Evolutionary conservation across 2,888 invertebrate species (phyloP).

Genomic region (Empis stercorea): DNA sequence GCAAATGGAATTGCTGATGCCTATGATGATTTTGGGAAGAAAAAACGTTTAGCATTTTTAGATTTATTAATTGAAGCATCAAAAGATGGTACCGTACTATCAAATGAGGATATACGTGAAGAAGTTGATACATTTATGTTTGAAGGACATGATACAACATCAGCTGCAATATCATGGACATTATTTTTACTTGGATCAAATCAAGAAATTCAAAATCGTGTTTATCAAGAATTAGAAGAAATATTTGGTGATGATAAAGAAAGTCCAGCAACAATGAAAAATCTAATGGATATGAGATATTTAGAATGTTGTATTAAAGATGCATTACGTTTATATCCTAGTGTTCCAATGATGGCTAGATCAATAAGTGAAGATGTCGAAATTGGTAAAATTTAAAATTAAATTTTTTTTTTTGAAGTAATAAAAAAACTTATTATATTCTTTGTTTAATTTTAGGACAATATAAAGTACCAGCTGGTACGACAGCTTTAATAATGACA

Average conservation of each 20-base stretch:
- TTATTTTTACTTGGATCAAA: slow-evolving; percentile 31
- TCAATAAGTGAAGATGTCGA: slow-evolving; percentile 41
- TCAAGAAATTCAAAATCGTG: slow-evolving; percentile 35
- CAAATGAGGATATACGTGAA: slow-evolving; percentile 41
- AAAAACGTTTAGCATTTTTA: slow-evolving; percentile 44
- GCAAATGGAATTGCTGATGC: slow-evolving; percentile 21
- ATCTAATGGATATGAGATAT: slow-evolving; percentile 50
- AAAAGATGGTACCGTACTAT: slow-evolving; percentile 36
- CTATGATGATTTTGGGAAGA: slow-evolving; percentile 34
- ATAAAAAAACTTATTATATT: neutral
- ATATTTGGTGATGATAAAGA: slow-evolving; percentile 37
- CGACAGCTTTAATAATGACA: slow-evolving; percentile 45
- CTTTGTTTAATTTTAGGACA: slow-evolving; percentile 20
- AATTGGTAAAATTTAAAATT: slow-evolving; percentile 37
- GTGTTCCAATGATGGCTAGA: slow-evolving; percentile 52
- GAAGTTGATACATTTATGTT: slow-evolving; percentile 56
- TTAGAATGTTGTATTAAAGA: slow-evolving; percentile 60
- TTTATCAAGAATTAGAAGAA: slow-evolving; percentile 38
- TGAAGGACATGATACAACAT: slow-evolving; percentile 40
- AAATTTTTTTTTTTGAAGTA: neutral
- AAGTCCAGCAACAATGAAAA: slow-evolving; percentile 41
- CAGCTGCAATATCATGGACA: slow-evolving; percentile 37
- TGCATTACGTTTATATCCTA: slow-evolving; percentile 50
- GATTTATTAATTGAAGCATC: slow-evolving; percentile 45
- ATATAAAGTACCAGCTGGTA: slow-evolving; percentile 36